Evolutionary conservation across 2,113 vertebrate genomes (phyloP).

Genomic region (Megaptera novaeangliae): DNA sequence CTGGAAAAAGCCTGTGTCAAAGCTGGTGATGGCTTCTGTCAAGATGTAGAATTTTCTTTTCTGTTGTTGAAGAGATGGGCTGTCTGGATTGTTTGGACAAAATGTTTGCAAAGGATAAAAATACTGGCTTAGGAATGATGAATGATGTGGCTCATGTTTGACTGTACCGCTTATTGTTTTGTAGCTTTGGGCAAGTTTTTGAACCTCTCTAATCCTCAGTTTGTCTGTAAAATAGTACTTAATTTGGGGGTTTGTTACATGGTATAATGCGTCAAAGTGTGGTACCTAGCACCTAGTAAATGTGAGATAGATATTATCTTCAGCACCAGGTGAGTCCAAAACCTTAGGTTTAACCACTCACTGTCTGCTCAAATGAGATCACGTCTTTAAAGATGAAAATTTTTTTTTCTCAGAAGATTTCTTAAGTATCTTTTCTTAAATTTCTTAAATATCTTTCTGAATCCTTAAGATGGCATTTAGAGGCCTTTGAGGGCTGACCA

Average conservation of each 20-base stretch:
- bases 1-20: neutral
- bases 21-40: neutral
- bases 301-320: neutral
- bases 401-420: neutral
- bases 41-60: neutral
- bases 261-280: neutral
- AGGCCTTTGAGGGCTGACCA: neutral
- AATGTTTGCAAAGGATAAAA: neutral
- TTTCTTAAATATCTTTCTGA: neutral
- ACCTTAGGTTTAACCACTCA: neutral
- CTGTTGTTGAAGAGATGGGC: neutral
- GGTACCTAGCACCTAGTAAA: neutral
- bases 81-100: neutral
- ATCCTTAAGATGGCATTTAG: neutral
- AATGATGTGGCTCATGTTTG: neutral
- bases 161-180: neutral
- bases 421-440: no score
- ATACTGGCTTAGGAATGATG: neutral
- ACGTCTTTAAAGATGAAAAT: neutral
- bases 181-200: neutral
- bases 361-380: neutral
- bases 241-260: neutral
- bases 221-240: neutral
- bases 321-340: neutral
- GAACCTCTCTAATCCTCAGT: neutral